Base-by-base conservation (phyloP, 2,113 vertebrate species). In the Spea multiplicata region DNA sequence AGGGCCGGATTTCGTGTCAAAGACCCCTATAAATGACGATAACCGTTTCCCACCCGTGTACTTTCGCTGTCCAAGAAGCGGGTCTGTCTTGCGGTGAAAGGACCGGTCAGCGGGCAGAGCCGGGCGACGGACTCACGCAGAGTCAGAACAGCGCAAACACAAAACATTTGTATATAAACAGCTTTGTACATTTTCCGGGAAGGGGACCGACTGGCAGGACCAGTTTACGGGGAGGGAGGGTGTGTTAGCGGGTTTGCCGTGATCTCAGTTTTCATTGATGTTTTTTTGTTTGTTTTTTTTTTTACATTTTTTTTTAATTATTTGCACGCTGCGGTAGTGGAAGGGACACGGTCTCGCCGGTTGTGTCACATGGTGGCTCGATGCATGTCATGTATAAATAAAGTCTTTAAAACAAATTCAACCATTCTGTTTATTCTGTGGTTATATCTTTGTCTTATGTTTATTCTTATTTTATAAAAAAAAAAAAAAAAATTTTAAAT, bases 141-240 rank as follows among this genome's bases (percentile, higher is more conserved):
- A 44, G 46, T 48, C 62, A 53, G 59, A n/a, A 61, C 70, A 14
- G 12, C 75, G 47, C 55, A 65, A 70, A 65, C 59, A 73, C 57
- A 52, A 14, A 6, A 55, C 49, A 44, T 83, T 76, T 75, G 8
- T 75, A 71, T 5, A n/a, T 47, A 71, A 6, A 47, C 0, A 64
- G 85, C 9, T 82, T 73, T 74, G 6, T 83, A 0, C 3, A 67
- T 80, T 47, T 83, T 4, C 7, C 53, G 75, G 50, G 44, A 73
- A 48, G 5, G 4, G 81, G 73, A 44, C 44, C 3, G 65, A 85
- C 86, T 89, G 87, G 88, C 86, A 81, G 85, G 87, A 72, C 84
- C 88, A 87, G 88, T 59, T 65, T 3, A 4, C 7, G 44, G 50
- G 17, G 4, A 7, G 46, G 13, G 8, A 46, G 48, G 47, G 44